Conservation (phyloP, 2,797 vertebrate species). For the Enteromius argenteus region DNA sequence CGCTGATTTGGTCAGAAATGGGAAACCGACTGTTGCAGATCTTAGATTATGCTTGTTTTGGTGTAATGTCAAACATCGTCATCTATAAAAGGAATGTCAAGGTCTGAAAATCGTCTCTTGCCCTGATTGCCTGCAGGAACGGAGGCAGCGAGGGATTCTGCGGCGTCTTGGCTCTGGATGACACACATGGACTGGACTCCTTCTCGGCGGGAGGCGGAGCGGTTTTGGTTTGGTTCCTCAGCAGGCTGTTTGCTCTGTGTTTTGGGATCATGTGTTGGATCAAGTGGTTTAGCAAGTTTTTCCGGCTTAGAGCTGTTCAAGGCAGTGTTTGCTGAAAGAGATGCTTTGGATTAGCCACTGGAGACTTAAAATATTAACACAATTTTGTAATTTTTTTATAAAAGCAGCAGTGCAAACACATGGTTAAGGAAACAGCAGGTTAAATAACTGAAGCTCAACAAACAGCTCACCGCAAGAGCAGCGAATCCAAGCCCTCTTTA, state of each 20-base stretch:
- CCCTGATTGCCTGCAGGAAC: constrained; percentile 56
- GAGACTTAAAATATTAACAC: neutral
- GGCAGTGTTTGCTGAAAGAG: constrained; percentile 39
- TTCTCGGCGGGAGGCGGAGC: constrained; percentile 72
- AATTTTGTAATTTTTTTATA: neutral
- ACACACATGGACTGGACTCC: constrained; percentile 74
- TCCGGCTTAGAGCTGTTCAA: constrained; percentile 4
- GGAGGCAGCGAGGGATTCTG: constrained; percentile 55
- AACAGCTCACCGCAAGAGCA: constrained; percentile 3
- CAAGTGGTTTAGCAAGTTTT: constrained; percentile 36
- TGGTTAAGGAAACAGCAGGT: constrained; percentile 32
- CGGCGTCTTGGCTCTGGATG: constrained; percentile 65
- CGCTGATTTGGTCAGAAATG: neutral
- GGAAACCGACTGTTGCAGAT: neutral
- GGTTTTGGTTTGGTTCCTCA: constrained; percentile 68
- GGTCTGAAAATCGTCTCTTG: constrained; percentile 75
- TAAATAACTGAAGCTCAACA: constrained; percentile 9
- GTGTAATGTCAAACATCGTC: constrained; percentile 69
- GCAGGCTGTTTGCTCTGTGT: constrained; percentile 75
- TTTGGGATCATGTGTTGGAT: constrained; percentile 68
- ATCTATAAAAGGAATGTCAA: constrained; percentile 84
- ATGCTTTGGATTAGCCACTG: constrained; percentile 66
- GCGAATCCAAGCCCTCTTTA: constrained; percentile 5
- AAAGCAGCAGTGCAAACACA: constrained; percentile 23
- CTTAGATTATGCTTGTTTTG: neutral